Evolutionary conservation across 2,888 invertebrate genomes (phyloP).

Genomic region (Timandra comae): DNA sequence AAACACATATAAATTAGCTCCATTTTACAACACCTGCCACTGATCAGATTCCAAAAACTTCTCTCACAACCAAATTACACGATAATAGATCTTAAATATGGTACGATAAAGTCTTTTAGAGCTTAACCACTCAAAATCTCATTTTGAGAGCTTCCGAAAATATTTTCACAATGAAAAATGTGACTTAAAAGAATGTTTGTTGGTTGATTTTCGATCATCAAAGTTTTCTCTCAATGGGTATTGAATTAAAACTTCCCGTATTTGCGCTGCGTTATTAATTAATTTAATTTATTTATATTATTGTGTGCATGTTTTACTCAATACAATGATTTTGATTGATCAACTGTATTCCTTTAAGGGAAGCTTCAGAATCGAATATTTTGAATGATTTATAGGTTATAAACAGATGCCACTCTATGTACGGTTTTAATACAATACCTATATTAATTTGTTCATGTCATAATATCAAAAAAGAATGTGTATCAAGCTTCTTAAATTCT

Average conservation of each 20-base stretch:
- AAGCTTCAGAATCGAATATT: too few relatives aligned
- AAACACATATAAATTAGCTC: slow-evolving; percentile 24
- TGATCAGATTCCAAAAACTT: slow-evolving; percentile 65
- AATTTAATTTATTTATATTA: slow-evolving; percentile 68
- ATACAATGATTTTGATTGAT: slow-evolving; percentile 24
- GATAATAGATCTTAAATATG: slow-evolving; percentile 42
- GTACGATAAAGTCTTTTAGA: slow-evolving; percentile 43
- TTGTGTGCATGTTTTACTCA: slow-evolving; percentile 60
- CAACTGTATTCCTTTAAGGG: not conserved
- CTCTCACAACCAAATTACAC: slow-evolving; percentile 40
- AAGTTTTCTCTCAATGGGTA: slow-evolving; percentile 52
- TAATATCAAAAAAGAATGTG: too few relatives aligned
- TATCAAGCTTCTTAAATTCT: too few relatives aligned
- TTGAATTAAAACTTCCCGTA: slow-evolving; percentile 73
- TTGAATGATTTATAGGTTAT: too few relatives aligned
- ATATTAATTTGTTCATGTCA: too few relatives aligned
- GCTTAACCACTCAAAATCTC: slow-evolving; percentile 41
- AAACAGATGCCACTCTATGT: too few relatives aligned
- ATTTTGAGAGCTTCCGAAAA: slow-evolving; percentile 68
- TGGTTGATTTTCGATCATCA: slow-evolving; percentile 54
- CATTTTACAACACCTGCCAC: slow-evolving; percentile 34
- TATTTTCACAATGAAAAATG: slow-evolving; percentile 58
- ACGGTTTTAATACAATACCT: too few relatives aligned
- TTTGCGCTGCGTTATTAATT: slow-evolving; percentile 68
- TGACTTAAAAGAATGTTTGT: slow-evolving; percentile 48